A percentile compares a stretch with the other conserved stretches of the same genome.
These are phyloP conservation scores for Petroica traversi DNA, from an alignment of 2,113 vertebrate species.

Conservation along the genomic window DNA sequence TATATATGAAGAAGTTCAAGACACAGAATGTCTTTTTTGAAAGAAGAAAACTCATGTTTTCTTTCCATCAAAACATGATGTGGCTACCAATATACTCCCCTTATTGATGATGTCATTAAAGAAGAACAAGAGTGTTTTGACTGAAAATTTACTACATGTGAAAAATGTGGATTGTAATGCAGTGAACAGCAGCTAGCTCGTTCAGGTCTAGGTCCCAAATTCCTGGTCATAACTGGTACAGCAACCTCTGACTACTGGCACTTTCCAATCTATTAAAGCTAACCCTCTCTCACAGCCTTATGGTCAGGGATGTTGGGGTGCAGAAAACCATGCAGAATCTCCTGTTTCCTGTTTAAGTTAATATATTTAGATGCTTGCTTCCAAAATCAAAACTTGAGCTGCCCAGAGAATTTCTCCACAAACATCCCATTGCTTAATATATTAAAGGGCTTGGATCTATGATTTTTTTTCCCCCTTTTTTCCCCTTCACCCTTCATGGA, in stretches of 20 bases:
- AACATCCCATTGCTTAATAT: neutral
- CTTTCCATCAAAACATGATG: neutral
- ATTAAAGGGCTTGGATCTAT: neutral
- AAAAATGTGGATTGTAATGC: accelerated
- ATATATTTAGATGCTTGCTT: neutral
- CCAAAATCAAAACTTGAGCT: neutral
- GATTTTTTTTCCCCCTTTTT: neutral
- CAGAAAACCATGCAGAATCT: neutral
- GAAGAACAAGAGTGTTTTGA: neutral
- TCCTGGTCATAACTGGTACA: neutral
- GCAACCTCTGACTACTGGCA: neutral
- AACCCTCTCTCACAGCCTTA: neutral
- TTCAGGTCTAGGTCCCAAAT: neutral
- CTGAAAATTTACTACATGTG: neutral
- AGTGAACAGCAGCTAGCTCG: neutral
- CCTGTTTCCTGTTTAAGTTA: neutral
- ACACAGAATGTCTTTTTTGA: neutral
- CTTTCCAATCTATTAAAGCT: neutral
- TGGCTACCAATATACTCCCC: neutral
- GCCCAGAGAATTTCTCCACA: neutral
- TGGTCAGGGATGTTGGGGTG: neutral
- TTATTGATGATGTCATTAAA: neutral
- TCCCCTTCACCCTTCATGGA: neutral
- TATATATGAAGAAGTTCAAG: neutral
- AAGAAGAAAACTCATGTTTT: neutral